These are phyloP conservation scores for Pycnomerus fuliginosus DNA, from an alignment of 2,888 invertebrate genomes.

Conservation along the genomic window DNA sequence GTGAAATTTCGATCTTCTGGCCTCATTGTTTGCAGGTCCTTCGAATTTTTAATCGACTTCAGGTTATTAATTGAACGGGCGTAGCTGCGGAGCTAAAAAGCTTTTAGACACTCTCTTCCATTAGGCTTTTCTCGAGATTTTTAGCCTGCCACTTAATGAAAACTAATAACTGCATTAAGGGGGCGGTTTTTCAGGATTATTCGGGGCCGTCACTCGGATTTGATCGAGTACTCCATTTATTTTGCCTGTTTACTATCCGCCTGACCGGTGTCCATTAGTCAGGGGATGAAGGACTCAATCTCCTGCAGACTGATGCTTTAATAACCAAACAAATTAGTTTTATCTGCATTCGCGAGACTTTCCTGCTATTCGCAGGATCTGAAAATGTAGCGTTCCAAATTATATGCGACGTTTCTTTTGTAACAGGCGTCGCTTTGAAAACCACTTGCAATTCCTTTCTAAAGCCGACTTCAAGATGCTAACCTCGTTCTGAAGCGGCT, in stretches of 20 bases:
- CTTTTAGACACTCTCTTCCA: conserved; percentile 1
- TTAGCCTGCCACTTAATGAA: conserved; percentile 5
- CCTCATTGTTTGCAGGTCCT: conserved; percentile 8
- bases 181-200: conserved; percentile 10
- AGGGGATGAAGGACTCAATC: conserved; percentile 1
- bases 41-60: conserved; percentile 9
- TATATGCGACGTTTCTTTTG: no score
- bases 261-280: conserved; percentile 24
- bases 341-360: no score
- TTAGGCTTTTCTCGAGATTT: conserved; percentile 4
- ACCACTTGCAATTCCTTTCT: no score
- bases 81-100: neutral
- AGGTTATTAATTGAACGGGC: conserved; percentile 6
- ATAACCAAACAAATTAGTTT: no score
- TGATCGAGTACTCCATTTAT: conserved; percentile 30
- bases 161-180: conserved; percentile 10
- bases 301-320: no score
- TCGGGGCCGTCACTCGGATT: conserved; percentile 21
- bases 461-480: no score
- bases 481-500: no score
- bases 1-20: conserved; percentile 4
- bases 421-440: no score
- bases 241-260: conserved; percentile 21
- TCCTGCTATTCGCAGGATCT: no score
- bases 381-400: no score